Evolutionary conservation across 2,797 vertebrate genomes (phyloP).

Genomic region (Phataginus tricuspis): DNA sequence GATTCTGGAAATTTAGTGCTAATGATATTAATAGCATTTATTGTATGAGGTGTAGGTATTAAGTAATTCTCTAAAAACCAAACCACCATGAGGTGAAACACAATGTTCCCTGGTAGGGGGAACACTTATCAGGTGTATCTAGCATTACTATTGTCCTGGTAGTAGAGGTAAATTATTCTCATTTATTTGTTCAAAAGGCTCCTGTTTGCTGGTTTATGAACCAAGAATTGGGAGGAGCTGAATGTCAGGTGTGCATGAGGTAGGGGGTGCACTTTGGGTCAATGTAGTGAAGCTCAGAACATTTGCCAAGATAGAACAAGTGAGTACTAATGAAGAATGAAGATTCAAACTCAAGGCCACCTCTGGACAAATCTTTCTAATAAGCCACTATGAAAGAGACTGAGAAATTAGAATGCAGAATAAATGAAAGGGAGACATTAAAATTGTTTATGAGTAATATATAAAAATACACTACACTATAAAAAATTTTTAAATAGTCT

Average conservation of each 20-base stretch:
- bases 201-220: background rate
- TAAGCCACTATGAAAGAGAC: background rate
- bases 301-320: background rate
- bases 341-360: background rate
- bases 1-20: background rate
- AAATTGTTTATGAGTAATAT: background rate
- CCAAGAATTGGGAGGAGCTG: background rate
- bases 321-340: background rate
- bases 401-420: background rate
- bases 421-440: background rate
- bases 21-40: background rate
- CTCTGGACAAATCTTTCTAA: background rate
- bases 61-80: background rate
- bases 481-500: background rate
- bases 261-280: background rate
- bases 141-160: background rate
- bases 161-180: background rate
- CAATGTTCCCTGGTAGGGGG: background rate
- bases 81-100: background rate
- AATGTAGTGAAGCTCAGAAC: background rate
- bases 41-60: background rate
- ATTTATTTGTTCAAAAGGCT: background rate
- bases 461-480: background rate
- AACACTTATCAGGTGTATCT: background rate
- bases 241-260: background rate